A percentile compares a stretch with the other conserved stretches of the same genome.
Conservation (phyloP, 2,888 invertebrate genomes). For the Ormyrus thymus region DNA sequence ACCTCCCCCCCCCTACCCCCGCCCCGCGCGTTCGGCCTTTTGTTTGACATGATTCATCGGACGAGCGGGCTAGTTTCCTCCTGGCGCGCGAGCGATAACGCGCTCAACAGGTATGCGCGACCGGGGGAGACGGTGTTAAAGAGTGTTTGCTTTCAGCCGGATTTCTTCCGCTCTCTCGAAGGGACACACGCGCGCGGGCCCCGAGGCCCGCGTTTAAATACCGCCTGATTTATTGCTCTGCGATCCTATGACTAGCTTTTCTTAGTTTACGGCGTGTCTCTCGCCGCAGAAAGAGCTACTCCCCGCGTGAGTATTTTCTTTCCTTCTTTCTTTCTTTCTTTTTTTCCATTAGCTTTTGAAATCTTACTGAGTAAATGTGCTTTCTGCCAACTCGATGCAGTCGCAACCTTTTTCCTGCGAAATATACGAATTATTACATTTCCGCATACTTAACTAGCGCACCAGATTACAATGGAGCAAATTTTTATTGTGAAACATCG, state of each 20-base stretch:
- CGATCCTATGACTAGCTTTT: too few relatives aligned
- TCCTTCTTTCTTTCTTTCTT: neutral
- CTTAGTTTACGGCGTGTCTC: neutral
- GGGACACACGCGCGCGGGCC: too few relatives aligned
- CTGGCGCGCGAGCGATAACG: neutral
- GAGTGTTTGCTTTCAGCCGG: constrained; percentile 24
- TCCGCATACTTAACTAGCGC: too few relatives aligned
- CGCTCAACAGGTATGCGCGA: neutral
- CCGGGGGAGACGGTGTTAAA: constrained; percentile 13
- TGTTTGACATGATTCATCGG: constrained; percentile 72
- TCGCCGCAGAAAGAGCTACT: neutral
- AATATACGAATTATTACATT: too few relatives aligned
- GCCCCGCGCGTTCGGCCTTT: constrained; percentile 68
- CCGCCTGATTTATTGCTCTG: too few relatives aligned
- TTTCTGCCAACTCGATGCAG: too few relatives aligned
- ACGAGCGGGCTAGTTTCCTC: constrained; percentile 57
- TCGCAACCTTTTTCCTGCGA: too few relatives aligned
- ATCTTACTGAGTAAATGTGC: too few relatives aligned
- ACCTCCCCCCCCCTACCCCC: neutral
- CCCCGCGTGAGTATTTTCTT: neutral
- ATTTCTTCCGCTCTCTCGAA: neutral
- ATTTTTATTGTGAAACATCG: too few relatives aligned
- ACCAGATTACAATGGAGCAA: too few relatives aligned
- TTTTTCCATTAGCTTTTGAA: too few relatives aligned
- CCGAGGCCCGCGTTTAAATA: too few relatives aligned